phyloP scores from a whole-genome alignment of 1,140 invertebrate species.

The Globodera ellingtonae region DNA sequence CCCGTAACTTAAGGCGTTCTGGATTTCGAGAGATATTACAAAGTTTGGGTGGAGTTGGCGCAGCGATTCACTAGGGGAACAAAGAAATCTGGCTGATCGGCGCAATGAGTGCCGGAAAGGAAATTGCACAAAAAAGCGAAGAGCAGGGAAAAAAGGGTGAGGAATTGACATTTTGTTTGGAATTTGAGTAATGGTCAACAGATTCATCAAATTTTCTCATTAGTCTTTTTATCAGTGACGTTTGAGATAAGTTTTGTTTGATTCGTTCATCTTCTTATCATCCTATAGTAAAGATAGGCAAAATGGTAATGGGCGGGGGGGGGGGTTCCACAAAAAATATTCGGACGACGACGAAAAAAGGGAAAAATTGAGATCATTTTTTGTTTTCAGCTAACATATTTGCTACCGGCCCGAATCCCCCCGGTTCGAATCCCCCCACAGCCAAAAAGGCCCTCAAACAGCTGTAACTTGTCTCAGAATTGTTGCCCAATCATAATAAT shows the following conservation, averaged over 20 bases:
- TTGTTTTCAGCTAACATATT: too few species aligned
- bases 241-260: not conserved
- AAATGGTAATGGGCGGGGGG: too few species aligned
- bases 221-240: not conserved
- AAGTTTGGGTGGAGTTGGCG: not conserved
- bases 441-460: too few species aligned
- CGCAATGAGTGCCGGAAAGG: not conserved
- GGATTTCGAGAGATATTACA: slow-evolving; percentile 2
- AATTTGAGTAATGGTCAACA: not conserved
- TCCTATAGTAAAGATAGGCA: too few species aligned
- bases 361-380: too few species aligned
- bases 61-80: not conserved
- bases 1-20: slow-evolving; percentile 30
- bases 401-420: too few species aligned
- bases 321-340: too few species aligned
- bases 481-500: too few species aligned
- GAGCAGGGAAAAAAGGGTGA: not conserved
- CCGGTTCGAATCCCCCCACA: too few species aligned
- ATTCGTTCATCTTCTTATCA: not conserved
- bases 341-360: too few species aligned
- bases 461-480: too few species aligned
- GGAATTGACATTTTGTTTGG: too few species aligned
- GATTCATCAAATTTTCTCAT: not conserved
- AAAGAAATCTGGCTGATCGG: not conserved
- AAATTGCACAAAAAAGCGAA: not conserved